Conservation (phyloP, 2,797 vertebrate genomes). For the Chiloscyllium punctatum region DNA sequence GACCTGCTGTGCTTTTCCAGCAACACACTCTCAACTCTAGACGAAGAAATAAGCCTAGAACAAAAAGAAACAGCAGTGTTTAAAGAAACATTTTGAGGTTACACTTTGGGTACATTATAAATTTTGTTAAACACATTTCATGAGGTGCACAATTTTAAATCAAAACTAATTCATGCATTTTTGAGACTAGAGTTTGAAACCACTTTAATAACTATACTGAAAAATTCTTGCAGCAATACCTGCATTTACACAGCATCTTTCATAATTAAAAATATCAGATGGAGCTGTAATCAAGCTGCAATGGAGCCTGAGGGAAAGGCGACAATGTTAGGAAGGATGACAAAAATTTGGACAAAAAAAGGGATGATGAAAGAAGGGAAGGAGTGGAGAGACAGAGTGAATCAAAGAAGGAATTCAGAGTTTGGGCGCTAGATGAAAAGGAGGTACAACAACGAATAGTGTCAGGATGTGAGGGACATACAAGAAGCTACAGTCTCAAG, state of each 20-base stretch:
- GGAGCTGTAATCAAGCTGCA: neutral
- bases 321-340: neutral
- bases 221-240: neutral
- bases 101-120: neutral
- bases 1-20: too few species aligned
- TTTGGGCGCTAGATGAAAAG: neutral
- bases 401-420: neutral
- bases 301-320: neutral
- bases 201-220: neutral
- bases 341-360: neutral
- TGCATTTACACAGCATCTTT: neutral
- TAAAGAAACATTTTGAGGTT: neutral
- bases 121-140: neutral
- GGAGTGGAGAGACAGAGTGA: neutral
- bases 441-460: neutral
- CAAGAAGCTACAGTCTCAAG: neutral
- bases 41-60: neutral
- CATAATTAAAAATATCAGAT: neutral
- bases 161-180: neutral
- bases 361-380: neutral
- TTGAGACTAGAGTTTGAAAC: neutral
- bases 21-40: too few species aligned
- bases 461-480: neutral
- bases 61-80: neutral
- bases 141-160: neutral